phyloP scores from a whole-genome alignment of 2,113 vertebrate genomes.

The Alaudala cheleensis region DNA sequence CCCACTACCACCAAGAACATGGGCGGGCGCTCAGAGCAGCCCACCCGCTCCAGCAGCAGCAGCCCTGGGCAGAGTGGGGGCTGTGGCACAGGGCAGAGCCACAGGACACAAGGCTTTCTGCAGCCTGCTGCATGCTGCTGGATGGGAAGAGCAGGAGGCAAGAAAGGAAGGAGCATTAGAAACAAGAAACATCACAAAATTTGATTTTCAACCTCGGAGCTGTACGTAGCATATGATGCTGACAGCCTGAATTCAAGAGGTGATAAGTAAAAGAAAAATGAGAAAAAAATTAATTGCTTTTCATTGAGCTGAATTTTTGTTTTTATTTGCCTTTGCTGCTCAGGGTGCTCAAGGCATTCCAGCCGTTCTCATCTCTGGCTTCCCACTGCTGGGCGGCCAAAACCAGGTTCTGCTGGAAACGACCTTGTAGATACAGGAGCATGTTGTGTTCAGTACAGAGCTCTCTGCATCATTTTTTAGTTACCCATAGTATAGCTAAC shows the following conservation, averaged over 20 bases:
- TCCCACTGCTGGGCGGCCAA: background rate
- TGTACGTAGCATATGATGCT: accelerated
- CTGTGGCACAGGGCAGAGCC: background rate
- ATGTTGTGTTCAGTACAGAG: background rate
- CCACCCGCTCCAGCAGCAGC: accelerated
- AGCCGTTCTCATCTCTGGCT: background rate
- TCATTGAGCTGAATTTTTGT: background rate
- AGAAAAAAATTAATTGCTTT: background rate
- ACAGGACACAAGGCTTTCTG: accelerated
- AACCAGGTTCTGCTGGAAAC: background rate
- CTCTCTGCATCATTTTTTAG: background rate
- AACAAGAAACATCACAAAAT: background rate
- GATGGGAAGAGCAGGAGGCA: background rate
- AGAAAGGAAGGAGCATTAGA: background rate
- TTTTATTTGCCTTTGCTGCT: background rate
- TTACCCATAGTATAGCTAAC: accelerated
- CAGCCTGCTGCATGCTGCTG: background rate
- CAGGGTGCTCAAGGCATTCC: background rate
- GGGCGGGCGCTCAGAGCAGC: accelerated
- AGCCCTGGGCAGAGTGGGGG: background rate
- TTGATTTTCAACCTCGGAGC: background rate
- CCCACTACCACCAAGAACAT: background rate
- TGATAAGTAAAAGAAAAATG: background rate
- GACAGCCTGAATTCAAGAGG: background rate
- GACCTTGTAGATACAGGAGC: background rate